phyloP scores from a whole-genome alignment of 1,140 invertebrate genomes.

The Mesaphorura yosii region DNA sequence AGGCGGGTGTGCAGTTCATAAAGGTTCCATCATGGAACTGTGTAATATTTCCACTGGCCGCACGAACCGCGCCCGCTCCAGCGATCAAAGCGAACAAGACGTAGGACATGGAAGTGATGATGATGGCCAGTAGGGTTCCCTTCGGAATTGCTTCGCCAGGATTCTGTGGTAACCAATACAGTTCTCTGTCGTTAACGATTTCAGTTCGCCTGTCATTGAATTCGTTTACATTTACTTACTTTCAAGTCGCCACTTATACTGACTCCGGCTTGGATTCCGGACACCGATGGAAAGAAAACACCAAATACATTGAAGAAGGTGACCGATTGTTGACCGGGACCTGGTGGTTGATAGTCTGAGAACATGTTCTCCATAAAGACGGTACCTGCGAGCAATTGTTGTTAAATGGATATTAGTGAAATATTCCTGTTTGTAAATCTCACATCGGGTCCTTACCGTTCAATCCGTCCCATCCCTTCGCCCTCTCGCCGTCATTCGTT shows the following conservation, averaged over 20 bases:
- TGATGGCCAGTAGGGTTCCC: conserved; percentile 66
- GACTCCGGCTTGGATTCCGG: conserved; percentile 42
- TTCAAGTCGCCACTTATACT: conserved; percentile 47
- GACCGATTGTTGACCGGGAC: conserved; percentile 2
- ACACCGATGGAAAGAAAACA: conserved; percentile 58
- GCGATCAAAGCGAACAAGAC: conserved; percentile 65
- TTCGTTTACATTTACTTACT: conserved; percentile 16
- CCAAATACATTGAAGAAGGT: conserved; percentile 84
- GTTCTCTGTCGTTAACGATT: no score
- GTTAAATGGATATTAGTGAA: neutral
- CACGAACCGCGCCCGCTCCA: conserved; percentile 61
- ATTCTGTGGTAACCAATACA: no score
- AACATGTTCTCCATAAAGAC: conserved; percentile 33
- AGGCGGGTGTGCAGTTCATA: conserved; percentile 38
- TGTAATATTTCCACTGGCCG: conserved; percentile 60
- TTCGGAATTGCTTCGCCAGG: conserved; percentile 39
- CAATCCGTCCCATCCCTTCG: conserved; percentile 43
- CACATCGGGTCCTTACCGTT: conserved; percentile 35
- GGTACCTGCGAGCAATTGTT: conserved; percentile 17
- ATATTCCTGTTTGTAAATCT: neutral
- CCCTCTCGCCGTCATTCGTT: conserved; percentile 34
- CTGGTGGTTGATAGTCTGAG: conserved; percentile 32
- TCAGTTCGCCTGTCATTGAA: no score
- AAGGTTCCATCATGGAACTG: conserved; percentile 49
- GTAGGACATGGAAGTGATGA: conserved; percentile 82